A percentile compares a stretch with the other conserved stretches of the same genome.
These are phyloP conservation scores for Rotaria socialis DNA, from an alignment of 2,888 invertebrate species.

Conservation along the genomic window DNA sequence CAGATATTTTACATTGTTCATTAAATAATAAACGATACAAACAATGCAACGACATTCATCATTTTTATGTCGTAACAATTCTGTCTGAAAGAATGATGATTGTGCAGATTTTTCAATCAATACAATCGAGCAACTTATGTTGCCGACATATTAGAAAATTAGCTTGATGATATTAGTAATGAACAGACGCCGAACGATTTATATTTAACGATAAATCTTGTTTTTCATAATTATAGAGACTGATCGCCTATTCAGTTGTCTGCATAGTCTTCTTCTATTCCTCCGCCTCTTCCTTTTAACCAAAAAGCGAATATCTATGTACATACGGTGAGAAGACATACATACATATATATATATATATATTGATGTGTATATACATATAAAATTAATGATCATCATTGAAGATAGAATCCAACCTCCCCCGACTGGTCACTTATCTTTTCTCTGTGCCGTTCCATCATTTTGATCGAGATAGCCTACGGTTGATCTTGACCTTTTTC, in stretches of 20 bases:
- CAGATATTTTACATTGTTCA: conserved; percentile 7
- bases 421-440: conserved; percentile 32
- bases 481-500: neutral
- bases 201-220: conserved; percentile 12
- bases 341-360: neutral
- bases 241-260: conserved; percentile 19
- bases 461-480: conserved; percentile 12
- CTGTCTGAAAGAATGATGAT: neutral
- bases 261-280: neutral
- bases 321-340: neutral
- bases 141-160: conserved; percentile 21
- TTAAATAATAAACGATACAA: conserved; percentile 2
- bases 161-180: conserved; percentile 29
- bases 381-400: conserved; percentile 15
- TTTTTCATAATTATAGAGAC: conserved; percentile 26
- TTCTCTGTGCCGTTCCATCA: neutral
- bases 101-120: neutral
- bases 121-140: conserved; percentile 17
- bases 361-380: neutral
- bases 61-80: conserved; percentile 14
- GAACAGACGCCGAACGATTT: conserved; percentile 2
- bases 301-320: neutral
- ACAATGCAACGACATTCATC: neutral
- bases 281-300: conserved; percentile 20
- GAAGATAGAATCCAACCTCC: neutral